Evolutionary conservation across 2,888 invertebrate genomes (phyloP).

Genomic region (Stramonita haemastoma): DNA sequence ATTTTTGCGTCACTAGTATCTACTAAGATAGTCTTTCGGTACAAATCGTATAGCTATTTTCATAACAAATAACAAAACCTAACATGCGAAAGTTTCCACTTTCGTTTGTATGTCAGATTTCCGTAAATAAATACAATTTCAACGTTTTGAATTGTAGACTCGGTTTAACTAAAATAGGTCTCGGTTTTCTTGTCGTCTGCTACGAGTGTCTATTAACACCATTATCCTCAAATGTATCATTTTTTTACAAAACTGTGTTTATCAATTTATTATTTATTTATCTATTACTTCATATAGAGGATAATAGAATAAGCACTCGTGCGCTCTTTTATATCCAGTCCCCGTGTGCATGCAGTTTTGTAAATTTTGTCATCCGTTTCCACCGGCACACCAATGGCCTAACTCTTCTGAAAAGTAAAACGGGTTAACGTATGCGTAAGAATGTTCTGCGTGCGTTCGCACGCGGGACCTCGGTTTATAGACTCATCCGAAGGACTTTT

Average conservation of each 20-base stretch:
- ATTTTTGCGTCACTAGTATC: not conserved
- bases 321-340: not conserved
- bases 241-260: not conserved
- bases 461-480: too few relatives aligned
- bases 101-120: not conserved
- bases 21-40: not conserved
- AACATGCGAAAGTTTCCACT: not conserved
- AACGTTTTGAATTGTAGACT: not conserved
- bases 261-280: too few relatives aligned
- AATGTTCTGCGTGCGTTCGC: too few relatives aligned
- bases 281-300: not conserved
- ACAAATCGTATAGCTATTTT: not conserved
- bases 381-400: not conserved
- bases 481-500: too few relatives aligned
- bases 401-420: too few relatives aligned
- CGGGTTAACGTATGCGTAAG: constrained; percentile 16
- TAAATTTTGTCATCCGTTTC: not conserved
- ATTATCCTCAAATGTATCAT: not conserved
- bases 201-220: not conserved
- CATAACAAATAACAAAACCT: not conserved
- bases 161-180: not conserved
- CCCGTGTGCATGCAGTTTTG: not conserved
- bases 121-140: not conserved
- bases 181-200: constrained; percentile 11
- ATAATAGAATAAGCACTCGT: not conserved